A percentile compares a stretch with the other conserved stretches of the same genome.
These are phyloP conservation scores for Amia ocellicauda DNA, from an alignment of 2,113 vertebrate genomes.

Conservation along the genomic window DNA sequence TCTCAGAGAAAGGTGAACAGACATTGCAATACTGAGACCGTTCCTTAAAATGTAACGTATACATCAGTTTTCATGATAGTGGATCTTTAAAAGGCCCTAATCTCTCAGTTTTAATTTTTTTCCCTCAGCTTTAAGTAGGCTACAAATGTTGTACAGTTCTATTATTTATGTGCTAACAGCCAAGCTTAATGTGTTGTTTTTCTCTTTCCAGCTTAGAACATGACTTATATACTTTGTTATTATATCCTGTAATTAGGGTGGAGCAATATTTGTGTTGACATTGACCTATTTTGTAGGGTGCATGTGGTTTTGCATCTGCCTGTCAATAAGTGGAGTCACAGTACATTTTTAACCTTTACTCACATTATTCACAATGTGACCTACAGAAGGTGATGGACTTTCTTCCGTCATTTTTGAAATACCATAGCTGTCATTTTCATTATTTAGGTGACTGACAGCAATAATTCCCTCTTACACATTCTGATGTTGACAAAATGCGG, in stretches of 20 bases:
- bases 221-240: slow-evolving; percentile 20
- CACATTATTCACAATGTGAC: slow-evolving; percentile 53
- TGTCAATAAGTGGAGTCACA: slow-evolving; percentile 33
- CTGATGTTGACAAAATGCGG: slow-evolving; percentile 44
- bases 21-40: too few relatives aligned
- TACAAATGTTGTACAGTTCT: too few relatives aligned
- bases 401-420: slow-evolving; percentile 47
- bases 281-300: slow-evolving; percentile 29
- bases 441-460: slow-evolving; percentile 60
- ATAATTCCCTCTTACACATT: slow-evolving; percentile 41
- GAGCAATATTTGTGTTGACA: slow-evolving; percentile 25
- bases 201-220: slow-evolving; percentile 17
- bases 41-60: too few relatives aligned
- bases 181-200: slow-evolving; percentile 17
- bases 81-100: too few relatives aligned
- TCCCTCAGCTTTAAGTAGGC: too few relatives aligned
- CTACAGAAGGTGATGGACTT: slow-evolving; percentile 53
- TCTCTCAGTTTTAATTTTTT: too few relatives aligned
- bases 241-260: slow-evolving; percentile 20
- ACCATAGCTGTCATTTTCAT: slow-evolving; percentile 48
- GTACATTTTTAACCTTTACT: slow-evolving; percentile 47
- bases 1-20: too few relatives aligned
- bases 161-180: not conserved
- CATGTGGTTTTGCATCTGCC: slow-evolving; percentile 39
- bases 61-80: too few relatives aligned